Conservation (phyloP, 1,140 invertebrate species). For the Campoletis sonorensis region DNA sequence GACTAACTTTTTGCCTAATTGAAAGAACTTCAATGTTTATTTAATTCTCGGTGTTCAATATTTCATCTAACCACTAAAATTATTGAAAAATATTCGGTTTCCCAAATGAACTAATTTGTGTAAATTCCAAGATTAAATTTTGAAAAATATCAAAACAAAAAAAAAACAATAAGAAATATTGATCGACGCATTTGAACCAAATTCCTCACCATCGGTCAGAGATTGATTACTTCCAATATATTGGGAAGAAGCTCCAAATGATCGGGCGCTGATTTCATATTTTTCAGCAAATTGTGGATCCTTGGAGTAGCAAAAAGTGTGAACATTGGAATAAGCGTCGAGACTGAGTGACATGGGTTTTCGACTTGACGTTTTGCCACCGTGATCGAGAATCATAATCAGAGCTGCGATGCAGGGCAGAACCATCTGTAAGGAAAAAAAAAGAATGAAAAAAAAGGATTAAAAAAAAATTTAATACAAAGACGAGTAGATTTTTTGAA, state of each 20-base stretch:
- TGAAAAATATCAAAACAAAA: too few species aligned
- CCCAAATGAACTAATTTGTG: too few species aligned
- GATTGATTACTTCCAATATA: conserved; percentile 32
- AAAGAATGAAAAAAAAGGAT: conserved; percentile 36
- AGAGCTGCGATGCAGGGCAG: conserved; percentile 64
- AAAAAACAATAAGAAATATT: background rate
- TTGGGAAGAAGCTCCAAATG: conserved; percentile 46
- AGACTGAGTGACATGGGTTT: conserved; percentile 25
- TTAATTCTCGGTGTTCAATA: too few species aligned
- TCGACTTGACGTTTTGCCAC: conserved; percentile 40
- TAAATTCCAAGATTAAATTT: too few species aligned
- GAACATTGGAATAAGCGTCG: conserved; percentile 49
- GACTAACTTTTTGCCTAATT: too few species aligned
- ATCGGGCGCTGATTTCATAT: conserved; percentile 56
- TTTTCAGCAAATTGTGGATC: conserved; percentile 52
- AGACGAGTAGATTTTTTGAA: too few species aligned
- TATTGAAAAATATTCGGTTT: too few species aligned
- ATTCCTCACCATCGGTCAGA: conserved; percentile 56
- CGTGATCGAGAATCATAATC: conserved; percentile 66
- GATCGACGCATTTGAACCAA: background rate
- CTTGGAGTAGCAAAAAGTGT: conserved; percentile 61
- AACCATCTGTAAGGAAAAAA: conserved; percentile 58
- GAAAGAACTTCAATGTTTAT: too few species aligned
- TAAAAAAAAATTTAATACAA: too few species aligned
- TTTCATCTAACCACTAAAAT: too few species aligned